Conservation (phyloP, 2,797 vertebrate species). For the Malurus splendens region DNA sequence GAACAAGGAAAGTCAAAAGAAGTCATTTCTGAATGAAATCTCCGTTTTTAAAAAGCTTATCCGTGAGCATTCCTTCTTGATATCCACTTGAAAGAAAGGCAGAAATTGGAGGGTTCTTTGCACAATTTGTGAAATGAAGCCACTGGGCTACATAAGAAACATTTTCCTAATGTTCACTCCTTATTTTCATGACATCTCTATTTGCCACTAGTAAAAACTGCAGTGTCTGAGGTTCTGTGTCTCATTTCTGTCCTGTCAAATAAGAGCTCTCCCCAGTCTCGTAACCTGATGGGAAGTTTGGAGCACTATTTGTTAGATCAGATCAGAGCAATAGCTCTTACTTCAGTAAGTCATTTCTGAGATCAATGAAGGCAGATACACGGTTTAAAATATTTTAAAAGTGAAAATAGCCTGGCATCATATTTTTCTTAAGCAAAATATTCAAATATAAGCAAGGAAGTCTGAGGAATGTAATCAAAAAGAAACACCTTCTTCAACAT, state of each 20-base stretch:
- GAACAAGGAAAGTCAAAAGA: background rate
- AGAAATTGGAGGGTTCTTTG: background rate
- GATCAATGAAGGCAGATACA: background rate
- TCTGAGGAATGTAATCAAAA: constrained; percentile 59
- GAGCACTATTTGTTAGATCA: background rate
- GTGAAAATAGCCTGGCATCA: background rate
- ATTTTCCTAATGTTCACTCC: background rate
- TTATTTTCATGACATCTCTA: background rate
- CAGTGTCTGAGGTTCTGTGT: accelerated
- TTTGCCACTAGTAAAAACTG: background rate
- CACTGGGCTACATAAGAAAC: background rate
- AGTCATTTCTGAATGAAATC: background rate
- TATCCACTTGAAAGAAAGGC: background rate
- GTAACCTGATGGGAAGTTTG: background rate
- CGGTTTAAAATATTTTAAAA: background rate
- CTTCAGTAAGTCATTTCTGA: background rate
- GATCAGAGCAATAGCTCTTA: background rate
- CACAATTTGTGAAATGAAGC: background rate
- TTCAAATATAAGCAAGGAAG: constrained; percentile 57
- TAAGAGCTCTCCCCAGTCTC: background rate
- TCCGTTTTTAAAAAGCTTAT: background rate
- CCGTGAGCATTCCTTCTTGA: accelerated
- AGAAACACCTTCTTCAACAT: constrained; percentile 64
- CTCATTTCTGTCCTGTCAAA: background rate
- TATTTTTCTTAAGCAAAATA: constrained; percentile 31